Percentiles rank a stretch among this genome's conserved stretches.
Evolutionary conservation across 2,888 invertebrate genomes (phyloP).

Genomic region (Phorcus lineatus): DNA sequence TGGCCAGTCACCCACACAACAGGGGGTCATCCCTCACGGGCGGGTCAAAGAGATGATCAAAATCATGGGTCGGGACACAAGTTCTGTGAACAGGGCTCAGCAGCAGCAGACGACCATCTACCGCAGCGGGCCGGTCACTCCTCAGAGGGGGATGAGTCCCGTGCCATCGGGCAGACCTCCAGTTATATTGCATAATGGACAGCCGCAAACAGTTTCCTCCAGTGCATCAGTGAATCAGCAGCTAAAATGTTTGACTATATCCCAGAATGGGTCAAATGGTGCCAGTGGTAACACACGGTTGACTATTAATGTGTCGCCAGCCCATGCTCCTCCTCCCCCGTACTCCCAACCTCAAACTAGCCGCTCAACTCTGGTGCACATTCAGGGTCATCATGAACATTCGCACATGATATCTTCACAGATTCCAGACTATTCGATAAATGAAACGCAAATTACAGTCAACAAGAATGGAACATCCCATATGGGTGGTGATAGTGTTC

Average conservation of each 20-base stretch:
- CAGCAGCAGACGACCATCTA: conserved; percentile 26
- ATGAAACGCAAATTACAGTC: conserved; percentile 33
- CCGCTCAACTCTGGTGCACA: conserved; percentile 37
- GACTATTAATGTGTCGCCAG: conserved; percentile 34
- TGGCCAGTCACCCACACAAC: conserved; percentile 17
- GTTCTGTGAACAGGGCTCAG: conserved; percentile 71
- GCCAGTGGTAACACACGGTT: conserved; percentile 26
- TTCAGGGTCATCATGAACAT: conserved; percentile 38
- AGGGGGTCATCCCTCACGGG: conserved; percentile 75
- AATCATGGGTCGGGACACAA: conserved; percentile 83
- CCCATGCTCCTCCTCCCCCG: conserved; percentile 34
- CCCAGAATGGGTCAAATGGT: conserved; percentile 16
- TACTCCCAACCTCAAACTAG: conserved; percentile 33
- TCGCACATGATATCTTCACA: conserved; percentile 30
- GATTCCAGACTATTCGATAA: conserved; percentile 24
- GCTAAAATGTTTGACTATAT: conserved; percentile 19
- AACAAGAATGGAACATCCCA: background rate
- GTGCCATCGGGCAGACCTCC: conserved; percentile 76
- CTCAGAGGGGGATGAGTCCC: conserved; percentile 83
- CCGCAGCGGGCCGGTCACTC: conserved; percentile 53
- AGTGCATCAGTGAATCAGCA: conserved; percentile 15
- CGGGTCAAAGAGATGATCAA: conserved; percentile 83
- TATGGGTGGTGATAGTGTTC: conserved; percentile 36
- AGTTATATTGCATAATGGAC: conserved; percentile 31
- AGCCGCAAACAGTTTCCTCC: conserved; percentile 15